Conservation (phyloP, 2,888 invertebrate genomes). For the Nymphalis c-album region DNA sequence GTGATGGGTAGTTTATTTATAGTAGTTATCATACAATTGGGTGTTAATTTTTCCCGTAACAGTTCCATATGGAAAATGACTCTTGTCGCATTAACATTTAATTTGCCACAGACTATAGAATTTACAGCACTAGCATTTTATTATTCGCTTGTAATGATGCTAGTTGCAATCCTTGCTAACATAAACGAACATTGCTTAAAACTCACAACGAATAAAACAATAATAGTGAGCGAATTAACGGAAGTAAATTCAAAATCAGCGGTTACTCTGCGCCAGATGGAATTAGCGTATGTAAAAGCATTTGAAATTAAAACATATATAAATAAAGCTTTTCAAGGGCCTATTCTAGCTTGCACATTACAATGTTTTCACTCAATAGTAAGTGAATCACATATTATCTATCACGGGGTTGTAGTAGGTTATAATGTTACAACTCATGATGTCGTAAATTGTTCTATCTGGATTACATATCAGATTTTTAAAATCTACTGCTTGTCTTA, state of each 20-base stretch:
- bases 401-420: conserved; percentile 55
- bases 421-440: conserved; percentile 50
- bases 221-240: conserved; percentile 38
- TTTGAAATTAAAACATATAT: conserved; percentile 56
- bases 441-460: conserved; percentile 59
- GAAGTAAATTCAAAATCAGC: conserved; percentile 44
- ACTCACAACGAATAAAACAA: conserved; percentile 38
- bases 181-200: conserved; percentile 48
- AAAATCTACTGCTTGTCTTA: conserved; percentile 60
- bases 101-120: conserved; percentile 62
- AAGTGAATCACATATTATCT: conserved; percentile 65
- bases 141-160: conserved; percentile 54
- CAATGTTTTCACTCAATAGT: conserved; percentile 69
- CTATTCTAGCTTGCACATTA: conserved; percentile 55
- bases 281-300: conserved; percentile 54
- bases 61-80: conserved; percentile 61
- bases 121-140: conserved; percentile 56
- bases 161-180: conserved; percentile 51
- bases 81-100: conserved; percentile 55
- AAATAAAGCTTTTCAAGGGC: conserved; percentile 59
- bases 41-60: conserved; percentile 54
- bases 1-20: conserved; percentile 43
- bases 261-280: conserved; percentile 54
- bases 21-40: conserved; percentile 47
- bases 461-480: conserved; percentile 64